phyloP scores from a whole-genome alignment of 2,888 invertebrate species.

The Perizoma flavofasciatum region DNA sequence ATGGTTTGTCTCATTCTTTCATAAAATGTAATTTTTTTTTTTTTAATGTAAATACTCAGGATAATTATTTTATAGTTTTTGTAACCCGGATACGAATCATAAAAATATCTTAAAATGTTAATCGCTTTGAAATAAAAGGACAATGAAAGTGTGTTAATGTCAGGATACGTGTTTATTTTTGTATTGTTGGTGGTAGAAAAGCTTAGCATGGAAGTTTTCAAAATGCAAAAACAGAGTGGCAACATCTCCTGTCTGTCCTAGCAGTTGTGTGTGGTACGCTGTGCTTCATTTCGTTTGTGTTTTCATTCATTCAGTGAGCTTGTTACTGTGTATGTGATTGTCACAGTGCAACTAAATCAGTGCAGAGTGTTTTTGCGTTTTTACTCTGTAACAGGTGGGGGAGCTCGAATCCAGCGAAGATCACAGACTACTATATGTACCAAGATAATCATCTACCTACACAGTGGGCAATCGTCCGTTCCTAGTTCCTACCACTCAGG shows the following conservation, averaged over 20 bases:
- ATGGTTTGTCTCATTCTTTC: conserved; percentile 56
- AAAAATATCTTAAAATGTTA: too few relatives aligned
- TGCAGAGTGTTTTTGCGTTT: too few relatives aligned
- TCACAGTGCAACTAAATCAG: background rate
- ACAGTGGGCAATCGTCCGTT: too few relatives aligned
- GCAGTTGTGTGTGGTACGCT: background rate
- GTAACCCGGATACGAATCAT: too few relatives aligned
- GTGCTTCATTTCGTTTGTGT: background rate
- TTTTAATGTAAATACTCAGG: background rate
- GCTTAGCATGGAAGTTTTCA: conserved; percentile 10
- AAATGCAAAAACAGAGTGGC: conserved; percentile 3
- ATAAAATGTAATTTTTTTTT: conserved; percentile 14
- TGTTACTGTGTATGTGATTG: background rate
- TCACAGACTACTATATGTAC: too few relatives aligned
- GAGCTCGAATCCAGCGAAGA: too few relatives aligned
- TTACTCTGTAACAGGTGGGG: too few relatives aligned
- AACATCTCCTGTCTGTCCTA: background rate
- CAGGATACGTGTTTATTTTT: conserved; percentile 41
- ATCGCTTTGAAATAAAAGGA: conserved; percentile 16
- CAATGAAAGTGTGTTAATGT: conserved; percentile 30
- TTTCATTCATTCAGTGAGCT: background rate
- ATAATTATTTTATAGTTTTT: background rate
- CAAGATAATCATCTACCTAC: too few relatives aligned
- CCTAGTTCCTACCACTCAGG: too few relatives aligned
- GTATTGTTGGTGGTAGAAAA: conserved; percentile 49